A percentile compares a stretch with the other conserved stretches of the same genome.
phyloP scores from a whole-genome alignment of 2,797 vertebrate species.

The Dipus sagitta region DNA sequence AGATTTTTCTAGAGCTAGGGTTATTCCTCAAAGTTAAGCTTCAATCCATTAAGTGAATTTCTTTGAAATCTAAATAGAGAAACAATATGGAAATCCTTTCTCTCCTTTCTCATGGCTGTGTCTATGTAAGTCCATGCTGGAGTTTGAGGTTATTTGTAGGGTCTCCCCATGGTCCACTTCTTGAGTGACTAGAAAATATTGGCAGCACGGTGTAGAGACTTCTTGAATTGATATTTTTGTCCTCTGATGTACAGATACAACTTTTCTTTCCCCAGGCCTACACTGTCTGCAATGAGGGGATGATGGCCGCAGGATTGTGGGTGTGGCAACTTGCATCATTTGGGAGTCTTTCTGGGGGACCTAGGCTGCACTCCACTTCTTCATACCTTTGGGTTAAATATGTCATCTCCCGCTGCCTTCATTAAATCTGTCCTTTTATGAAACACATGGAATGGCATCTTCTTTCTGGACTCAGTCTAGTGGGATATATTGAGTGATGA shows the following conservation, averaged over 20 bases:
- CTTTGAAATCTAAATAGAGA: neutral
- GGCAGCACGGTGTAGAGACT: rapidly evolving
- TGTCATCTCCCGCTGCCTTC: no score
- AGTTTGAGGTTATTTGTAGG: neutral
- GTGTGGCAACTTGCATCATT: no score
- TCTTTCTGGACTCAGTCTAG: no score
- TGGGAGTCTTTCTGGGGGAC: no score
- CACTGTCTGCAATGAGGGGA: neutral
- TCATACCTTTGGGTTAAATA: no score
- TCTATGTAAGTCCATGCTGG: neutral
- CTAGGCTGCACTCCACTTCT: no score
- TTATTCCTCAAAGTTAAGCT: neutral
- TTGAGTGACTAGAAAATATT: neutral
- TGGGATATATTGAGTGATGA: no score
- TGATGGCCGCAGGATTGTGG: neutral
- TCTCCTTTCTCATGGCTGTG: rapidly evolving
- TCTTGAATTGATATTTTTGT: neutral
- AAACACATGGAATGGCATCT: no score
- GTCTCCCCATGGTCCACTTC: neutral
- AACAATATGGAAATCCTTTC: neutral
- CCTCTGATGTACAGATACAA: neutral
- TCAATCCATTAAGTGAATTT: neutral
- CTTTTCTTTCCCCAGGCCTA: neutral
- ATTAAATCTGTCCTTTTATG: no score
- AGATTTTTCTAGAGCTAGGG: no score